These are phyloP conservation scores for Drosophila athabasca DNA, from an alignment of 1,140 invertebrate genomes.

Conservation along the genomic window DNA sequence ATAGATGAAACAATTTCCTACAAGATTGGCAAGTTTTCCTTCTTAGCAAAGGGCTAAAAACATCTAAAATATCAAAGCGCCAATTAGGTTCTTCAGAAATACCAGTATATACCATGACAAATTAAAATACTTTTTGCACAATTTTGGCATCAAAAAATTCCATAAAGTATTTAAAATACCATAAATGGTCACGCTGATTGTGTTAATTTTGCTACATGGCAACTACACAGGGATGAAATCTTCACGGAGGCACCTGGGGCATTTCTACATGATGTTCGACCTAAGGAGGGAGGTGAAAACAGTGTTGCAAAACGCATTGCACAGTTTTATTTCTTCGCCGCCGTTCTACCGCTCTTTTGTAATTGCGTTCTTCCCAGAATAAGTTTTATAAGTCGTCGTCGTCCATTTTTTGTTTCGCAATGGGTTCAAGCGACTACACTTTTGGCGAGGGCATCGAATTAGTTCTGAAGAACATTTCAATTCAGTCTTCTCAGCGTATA, in stretches of 20 bases:
- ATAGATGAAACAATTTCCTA: no score
- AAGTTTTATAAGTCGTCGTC: no score
- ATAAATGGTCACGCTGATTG: no score
- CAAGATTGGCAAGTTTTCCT: no score
- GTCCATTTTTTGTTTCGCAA: not conserved
- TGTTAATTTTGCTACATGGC: not conserved
- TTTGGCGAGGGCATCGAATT: conserved; percentile 45
- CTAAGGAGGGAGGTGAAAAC: not conserved
- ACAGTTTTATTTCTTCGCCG: no score
- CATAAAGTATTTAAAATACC: no score
- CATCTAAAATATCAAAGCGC: no score
- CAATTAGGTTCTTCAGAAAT: no score
- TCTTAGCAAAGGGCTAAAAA: no score
- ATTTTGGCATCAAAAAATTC: no score
- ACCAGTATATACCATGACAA: no score
- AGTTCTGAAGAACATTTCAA: conserved; percentile 25
- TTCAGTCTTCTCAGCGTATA: conserved; percentile 7
- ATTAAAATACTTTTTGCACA: no score
- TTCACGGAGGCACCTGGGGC: not conserved
- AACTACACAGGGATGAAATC: not conserved
- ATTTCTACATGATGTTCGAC: not conserved
- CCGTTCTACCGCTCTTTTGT: not conserved
- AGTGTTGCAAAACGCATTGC: not conserved
- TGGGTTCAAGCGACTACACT: not conserved
- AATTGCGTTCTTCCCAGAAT: not conserved